Base-by-base conservation (phyloP, 2,113 vertebrate genomes). In the Dicrurus megarhynchus region DNA sequence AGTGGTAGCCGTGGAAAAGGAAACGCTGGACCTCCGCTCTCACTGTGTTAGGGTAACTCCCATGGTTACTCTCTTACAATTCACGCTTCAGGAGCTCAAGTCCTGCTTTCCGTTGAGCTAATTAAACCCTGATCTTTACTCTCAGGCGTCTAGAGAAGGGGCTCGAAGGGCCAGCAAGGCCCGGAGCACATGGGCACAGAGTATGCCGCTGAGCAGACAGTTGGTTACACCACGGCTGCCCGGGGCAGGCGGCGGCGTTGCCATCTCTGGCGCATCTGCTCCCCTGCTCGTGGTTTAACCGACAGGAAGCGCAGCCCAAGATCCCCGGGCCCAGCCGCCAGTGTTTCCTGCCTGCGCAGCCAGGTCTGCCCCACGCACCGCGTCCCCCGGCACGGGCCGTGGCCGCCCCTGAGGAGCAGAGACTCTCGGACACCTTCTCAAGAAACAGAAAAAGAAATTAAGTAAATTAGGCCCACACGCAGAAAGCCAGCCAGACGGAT, bases 231-330 rank as follows among this genome's bases (percentile, higher is more conserved):
- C 89, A 96, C 69, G 70, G 71, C 53, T 57, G 81, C 88, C 83
- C 1, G 10, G 74, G 75, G 84, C 68, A 35, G 96, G 93, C 94
- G 60, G 79, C 28, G 3, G 61, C 93, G 68, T 35, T 41, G 71
- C 17, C 96, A 73, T 50, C 87, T 73, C 94, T 26, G 50, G 97
- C 87, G 95, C 98, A 98, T 98, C 98, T 98, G 97, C 98, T 98
- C 95, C 93, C 67, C 96, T 67, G 95, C 89, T 95, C 59, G 98
- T 97, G 98, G 98, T 98, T 98, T 98, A 98, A 98, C 98, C 96
- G 98, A 98, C 98, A 98, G 98, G 98, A 98, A 98, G 95, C 97
- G n/a, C 70, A 93, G 95, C 63, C 35, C 0, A 49, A 97, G 98
- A 97, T 93, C 96, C 10, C 23, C 65, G 78, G 90, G 57, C 96